Evolutionary conservation across 2,888 invertebrate genomes (phyloP), one percentile per base, ranked within the genome.

Genomic region (Platycheirus albimanus): DNA sequence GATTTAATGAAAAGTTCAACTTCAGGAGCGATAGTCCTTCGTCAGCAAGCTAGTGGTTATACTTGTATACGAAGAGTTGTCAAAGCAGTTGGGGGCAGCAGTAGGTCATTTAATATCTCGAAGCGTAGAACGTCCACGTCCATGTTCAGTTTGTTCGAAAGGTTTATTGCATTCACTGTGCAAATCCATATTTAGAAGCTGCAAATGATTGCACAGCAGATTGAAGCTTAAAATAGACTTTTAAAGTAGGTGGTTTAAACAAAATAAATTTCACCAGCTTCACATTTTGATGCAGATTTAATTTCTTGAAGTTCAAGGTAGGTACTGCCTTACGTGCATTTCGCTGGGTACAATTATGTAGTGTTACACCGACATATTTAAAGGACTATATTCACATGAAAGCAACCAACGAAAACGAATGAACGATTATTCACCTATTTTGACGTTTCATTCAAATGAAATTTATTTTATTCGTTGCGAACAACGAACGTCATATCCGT

Each of bases 1-100:
- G 77, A 71, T 78, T 78, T 66, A 78, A 78, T 71, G 64, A 71
- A 58, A 20, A 67, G 45, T 45, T 47, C 38, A 61, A 67, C 66
- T 49, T 11, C n/a, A 19, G 28, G 36, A 36, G 7, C 7, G 11
- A 10, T 30, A 13, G 17, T 33, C 20, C 24, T 13, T 38, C 56
- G 56, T 38, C 19, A 54, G 20, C 5, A 6, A 1, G 3, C 1
- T 19, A 1, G n/a, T n/a, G n/a, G n/a, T n/a, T n/a, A n/a, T n/a
- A n/a, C n/a, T n/a, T n/a, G n/a, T n/a, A n/a, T n/a, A n/a, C n/a
- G n/a, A n/a, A n/a, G n/a, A n/a, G 19, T 17, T 8, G 47, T 20
- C 13, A n/a, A 36, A 20, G n/a, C 15, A 13, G 33, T 11, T 30
- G 20, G 41, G 20, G 30, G 51, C 28, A 52, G 20, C 20, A 2